Conservation (phyloP, 1,140 invertebrate species). For the Limonius californicus region DNA sequence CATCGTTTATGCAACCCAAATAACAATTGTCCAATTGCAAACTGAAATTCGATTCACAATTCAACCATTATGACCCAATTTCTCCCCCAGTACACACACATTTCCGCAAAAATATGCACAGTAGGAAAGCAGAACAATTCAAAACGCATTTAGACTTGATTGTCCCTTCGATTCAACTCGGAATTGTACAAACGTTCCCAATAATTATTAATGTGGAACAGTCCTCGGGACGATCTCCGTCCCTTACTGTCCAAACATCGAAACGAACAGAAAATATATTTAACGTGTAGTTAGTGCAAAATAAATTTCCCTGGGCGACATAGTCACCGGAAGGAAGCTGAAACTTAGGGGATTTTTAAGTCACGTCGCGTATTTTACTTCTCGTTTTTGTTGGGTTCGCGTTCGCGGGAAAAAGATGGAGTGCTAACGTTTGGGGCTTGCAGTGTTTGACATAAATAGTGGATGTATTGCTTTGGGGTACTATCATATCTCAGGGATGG, state of each 20-base stretch:
- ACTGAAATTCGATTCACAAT: no score
- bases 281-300: conserved; percentile 6
- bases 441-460: conserved; percentile 10
- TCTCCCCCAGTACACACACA: no score
- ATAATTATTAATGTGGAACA: no score
- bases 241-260: not conserved
- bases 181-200: not conserved
- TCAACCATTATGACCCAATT: no score
- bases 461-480: conserved; percentile 5
- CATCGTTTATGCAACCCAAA: no score
- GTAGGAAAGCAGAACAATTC: not conserved
- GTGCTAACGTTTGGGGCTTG: conserved; percentile 4
- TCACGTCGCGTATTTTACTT: conserved; percentile 13
- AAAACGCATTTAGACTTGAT: not conserved
- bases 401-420: conserved; percentile 5
- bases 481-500: conserved; percentile 3
- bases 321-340: conserved; percentile 6
- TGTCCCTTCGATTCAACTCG: not conserved
- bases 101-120: no score
- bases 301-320: conserved; percentile 10
- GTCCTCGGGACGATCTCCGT: not conserved
- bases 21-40: no score
- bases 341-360: conserved; percentile 8
- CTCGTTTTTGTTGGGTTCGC: not conserved
- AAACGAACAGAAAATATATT: conserved; percentile 11